Base-by-base conservation (phyloP, 2,113 vertebrate species). In the Onychostruthus taczanowskii region DNA sequence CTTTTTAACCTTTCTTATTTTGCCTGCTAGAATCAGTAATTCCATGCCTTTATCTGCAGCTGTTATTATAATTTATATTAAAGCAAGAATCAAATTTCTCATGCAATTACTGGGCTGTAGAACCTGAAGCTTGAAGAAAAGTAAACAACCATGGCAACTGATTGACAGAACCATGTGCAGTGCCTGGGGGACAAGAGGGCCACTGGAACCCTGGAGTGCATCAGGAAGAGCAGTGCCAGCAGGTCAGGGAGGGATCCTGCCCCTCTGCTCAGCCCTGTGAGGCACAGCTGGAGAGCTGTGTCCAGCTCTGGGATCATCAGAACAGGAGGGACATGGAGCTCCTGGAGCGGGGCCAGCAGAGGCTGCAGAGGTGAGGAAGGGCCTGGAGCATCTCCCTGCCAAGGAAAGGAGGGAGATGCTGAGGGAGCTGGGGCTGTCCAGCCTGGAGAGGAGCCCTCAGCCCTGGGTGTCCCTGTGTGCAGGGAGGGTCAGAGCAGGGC, bases 81-180 rank as follows among this genome's bases (percentile, higher is more conserved):
- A 84, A 84, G 59, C 41, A 87, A 70, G 50, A 80, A 68, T 31
- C 8, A 44, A 35, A 19, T 75, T 89, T 87, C 77, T 84, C 46
- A 63, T 63, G 72, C 55, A 84, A 86, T 69, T 80, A 61, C 33
- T 39, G 35, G 20, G 33, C 86, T 93, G 13, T 30, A 86, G 28
- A 39, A 90, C 46, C 46, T 30, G 59, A 76, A 39, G 50, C 59
- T 81, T 89, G 64, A 88, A 74, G 63, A 88, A 86, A 92, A 96
- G 59, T 76, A 49, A 92, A 62, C 70, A 88, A 88, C 68, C 59
- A 80, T 35, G 56, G 80, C 59, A 92, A 78, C 31, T 67, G 72
- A 80, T 66, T 80, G 75, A 66, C 75, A 94, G 72, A 56, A 35
- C 6, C 31, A 49, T 13, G 26, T 49, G 49, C 35, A 79, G 16